Base-by-base conservation (phyloP, 2,888 invertebrate species). In the Rotaria sp. region DNA sequence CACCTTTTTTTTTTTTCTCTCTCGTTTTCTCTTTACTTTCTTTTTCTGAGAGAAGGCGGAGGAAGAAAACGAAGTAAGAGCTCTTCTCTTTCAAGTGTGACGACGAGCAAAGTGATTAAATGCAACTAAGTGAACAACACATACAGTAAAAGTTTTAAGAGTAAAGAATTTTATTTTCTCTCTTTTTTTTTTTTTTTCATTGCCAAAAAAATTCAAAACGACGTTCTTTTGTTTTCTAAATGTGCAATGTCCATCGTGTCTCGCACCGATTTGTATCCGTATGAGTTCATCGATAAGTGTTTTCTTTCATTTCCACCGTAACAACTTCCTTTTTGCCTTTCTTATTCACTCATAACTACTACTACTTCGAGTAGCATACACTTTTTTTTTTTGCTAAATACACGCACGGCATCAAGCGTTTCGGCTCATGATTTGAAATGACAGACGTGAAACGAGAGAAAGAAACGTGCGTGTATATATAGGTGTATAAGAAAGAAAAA, bases 361-460 rank as follows among this genome's bases (percentile, higher is more conserved):
- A 30, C 59, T 67, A 67, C 67, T 67, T 35, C 35, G 18, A 67
- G 67, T 35, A 67, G 67, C 30, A 67, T 67, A 35, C 11, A 67
- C 21, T 67, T 67, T 35, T 67, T 30, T 67, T 35, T 67, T 30
- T 67, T 35, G 35, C 67, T 35, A 67, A 35, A 35, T 35, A 35
- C 67, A 35, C 67, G 67, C 67, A 35, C 67, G 67, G 67, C 67
- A 67, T 67, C 67, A 67, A 67, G 35, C 67, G 67, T 67, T 67
- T 67, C 67, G 67, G 67, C 67, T 38, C 67, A 67, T 67, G 67
- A 67, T 67, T 67, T 67, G 67, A 67, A 67, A 67, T 67, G 67
- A 67, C 67, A 67, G 67, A 67, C 30, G 67, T 67, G 67, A 35
- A 35, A 67, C 15, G 35, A 67, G 30, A 21, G 35, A 67, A 67